Percentiles rank a stretch among this genome's conserved stretches.
Conservation (phyloP, 2,113 vertebrate species). For the Channa argus region DNA sequence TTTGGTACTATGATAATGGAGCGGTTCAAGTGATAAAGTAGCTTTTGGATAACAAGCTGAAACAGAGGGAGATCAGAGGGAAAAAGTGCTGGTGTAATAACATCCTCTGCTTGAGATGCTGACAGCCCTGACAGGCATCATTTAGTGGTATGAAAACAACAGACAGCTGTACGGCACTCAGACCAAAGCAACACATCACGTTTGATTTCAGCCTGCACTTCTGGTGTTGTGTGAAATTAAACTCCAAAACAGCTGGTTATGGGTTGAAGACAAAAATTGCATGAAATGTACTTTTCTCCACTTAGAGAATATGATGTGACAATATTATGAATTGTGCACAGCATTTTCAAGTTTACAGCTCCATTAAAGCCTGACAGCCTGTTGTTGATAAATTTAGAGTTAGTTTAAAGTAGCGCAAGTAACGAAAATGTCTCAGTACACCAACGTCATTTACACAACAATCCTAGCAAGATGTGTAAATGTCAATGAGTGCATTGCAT, state of each 20-base stretch:
- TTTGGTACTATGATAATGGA: slow-evolving; percentile 42
- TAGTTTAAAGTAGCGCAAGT: neutral
- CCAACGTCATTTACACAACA: neutral
- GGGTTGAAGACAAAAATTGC: slow-evolving; percentile 10
- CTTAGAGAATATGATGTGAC: neutral
- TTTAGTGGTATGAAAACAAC: slow-evolving; percentile 64
- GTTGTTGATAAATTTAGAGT: neutral
- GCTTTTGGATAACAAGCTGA: slow-evolving; percentile 65
- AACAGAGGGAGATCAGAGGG: slow-evolving; percentile 53
- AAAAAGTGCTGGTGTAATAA: slow-evolving; percentile 48
- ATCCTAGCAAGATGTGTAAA: no score
- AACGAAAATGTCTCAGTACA: neutral
- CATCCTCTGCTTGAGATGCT: slow-evolving; percentile 49
- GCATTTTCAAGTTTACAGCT: no score
- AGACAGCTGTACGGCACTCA: slow-evolving; percentile 29
- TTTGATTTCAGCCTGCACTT: slow-evolving; percentile 30
- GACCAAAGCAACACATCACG: slow-evolving; percentile 36
- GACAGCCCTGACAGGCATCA: slow-evolving; percentile 69
- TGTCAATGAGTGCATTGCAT: no score
- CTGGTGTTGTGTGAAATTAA: slow-evolving; percentile 23
- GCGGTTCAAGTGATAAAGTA: slow-evolving; percentile 51
- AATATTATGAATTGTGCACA: neutral
- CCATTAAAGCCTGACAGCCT: neutral
- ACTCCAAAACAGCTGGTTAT: slow-evolving; percentile 18
- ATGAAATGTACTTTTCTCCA: slow-evolving; percentile 4